Evolutionary conservation across 2,113 vertebrate genomes (phyloP).

Genomic region (Engystomops pustulosus): DNA sequence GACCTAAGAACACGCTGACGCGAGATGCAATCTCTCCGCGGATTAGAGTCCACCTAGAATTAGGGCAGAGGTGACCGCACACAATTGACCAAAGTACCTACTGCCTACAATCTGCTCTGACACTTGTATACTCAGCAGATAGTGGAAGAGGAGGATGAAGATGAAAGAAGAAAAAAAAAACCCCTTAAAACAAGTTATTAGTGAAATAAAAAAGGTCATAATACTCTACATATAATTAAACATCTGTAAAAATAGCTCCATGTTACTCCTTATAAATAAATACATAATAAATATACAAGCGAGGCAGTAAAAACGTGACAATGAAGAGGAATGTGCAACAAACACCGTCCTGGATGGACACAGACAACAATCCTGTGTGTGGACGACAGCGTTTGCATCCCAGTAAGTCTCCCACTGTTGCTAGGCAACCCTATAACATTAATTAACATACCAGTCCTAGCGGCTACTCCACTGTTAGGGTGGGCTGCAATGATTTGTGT

Average conservation of each 20-base stretch:
- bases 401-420: slow-evolving; percentile 12
- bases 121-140: background rate
- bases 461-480: background rate
- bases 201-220: slow-evolving; percentile 46
- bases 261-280: slow-evolving; percentile 53
- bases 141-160: background rate
- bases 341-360: slow-evolving; percentile 32
- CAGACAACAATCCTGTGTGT: background rate
- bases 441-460: background rate
- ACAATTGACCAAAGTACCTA: slow-evolving; percentile 19
- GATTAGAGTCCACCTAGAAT: slow-evolving; percentile 31
- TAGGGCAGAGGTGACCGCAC: slow-evolving; percentile 33
- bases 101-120: slow-evolving; percentile 19
- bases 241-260: slow-evolving; percentile 51
- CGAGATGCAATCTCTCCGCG: slow-evolving; percentile 4
- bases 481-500: background rate
- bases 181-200: slow-evolving; percentile 32
- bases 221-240: slow-evolving; percentile 50
- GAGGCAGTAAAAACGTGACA: slow-evolving; percentile 36
- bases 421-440: background rate
- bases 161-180: background rate
- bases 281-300: slow-evolving; percentile 57
- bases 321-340: slow-evolving; percentile 23
- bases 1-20: slow-evolving; percentile 23
- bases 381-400: slow-evolving; percentile 23